Evolutionary conservation across 2,113 vertebrate genomes (phyloP).

Genomic region (Chionomys nivalis): DNA sequence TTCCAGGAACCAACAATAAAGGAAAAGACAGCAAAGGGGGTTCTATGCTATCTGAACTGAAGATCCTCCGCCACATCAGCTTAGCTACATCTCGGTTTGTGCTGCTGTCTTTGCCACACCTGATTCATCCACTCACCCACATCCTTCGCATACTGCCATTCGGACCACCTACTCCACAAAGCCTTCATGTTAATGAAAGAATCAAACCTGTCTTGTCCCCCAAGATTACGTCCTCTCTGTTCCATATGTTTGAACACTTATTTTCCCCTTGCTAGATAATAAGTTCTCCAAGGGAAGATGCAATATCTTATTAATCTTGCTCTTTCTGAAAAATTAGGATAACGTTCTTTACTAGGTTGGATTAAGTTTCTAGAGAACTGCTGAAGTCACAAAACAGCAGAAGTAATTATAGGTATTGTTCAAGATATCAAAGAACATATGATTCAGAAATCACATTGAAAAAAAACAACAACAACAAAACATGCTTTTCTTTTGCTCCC

Average conservation of each 20-base stretch:
- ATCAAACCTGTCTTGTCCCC: not conserved
- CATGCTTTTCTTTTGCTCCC: slow-evolving; percentile 22
- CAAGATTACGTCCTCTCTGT: slow-evolving; percentile 10
- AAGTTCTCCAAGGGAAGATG: not conserved
- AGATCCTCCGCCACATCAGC: not conserved
- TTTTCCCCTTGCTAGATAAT: not conserved
- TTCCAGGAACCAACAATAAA: not conserved
- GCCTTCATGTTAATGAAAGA: not conserved
- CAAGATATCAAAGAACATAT: slow-evolving; percentile 32
- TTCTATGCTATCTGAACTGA: not conserved
- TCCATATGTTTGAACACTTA: not conserved
- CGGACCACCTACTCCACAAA: not conserved
- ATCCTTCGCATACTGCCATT: not conserved
- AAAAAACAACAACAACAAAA: not conserved
- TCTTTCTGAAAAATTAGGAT: slow-evolving; percentile 6
- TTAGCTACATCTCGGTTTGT: not conserved
- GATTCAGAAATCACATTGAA: slow-evolving; percentile 7
- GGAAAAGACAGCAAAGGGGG: not conserved
- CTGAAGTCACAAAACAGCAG: slow-evolving; percentile 24
- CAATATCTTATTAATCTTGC: not conserved
- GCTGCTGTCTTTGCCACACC: not conserved
- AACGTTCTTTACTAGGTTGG: not conserved
- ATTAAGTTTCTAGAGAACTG: slow-evolving; percentile 3
- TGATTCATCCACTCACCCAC: not conserved
- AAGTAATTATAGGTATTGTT: not conserved